Evolutionary conservation across 2,113 vertebrate species (phyloP), one percentile per base, ranked within the genome.

Genomic region (Xiphophorus couchianus): DNA sequence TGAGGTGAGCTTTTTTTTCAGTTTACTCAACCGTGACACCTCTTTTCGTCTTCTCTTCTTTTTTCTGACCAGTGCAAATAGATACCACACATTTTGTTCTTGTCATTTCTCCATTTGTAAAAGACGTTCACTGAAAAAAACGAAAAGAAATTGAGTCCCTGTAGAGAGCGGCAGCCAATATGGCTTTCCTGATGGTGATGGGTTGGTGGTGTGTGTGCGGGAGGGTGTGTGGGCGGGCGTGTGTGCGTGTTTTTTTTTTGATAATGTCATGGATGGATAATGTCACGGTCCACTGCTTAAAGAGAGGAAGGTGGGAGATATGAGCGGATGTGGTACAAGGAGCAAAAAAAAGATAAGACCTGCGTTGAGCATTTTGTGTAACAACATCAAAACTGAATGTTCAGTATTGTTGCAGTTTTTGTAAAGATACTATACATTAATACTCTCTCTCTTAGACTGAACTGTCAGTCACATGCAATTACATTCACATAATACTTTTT

Each of bases 31-130:
- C 77, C 71, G 63, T 78, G 73, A 62, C 81, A 30, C 27, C 33
- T 22, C 17, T 69, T 13, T 29, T 60, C 58, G 29, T 48, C 70
- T 63, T 44, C 25, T 44, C 70, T 61, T 44, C 70, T 63, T 42
- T n/a, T 25, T 48, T 33, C 51, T 13, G 28, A 62, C 61, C 62
- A 10, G 64, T 73, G 37, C 80, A 85, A 88, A 89, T 66, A 73
- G 81, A 87, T 28, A 58, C 68, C 77, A 73, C 81, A 66, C 81
- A 89, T 91, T 88, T 90, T 81, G 87, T 80, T 83, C 86, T 71
- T 84, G 83, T 87, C 89, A 88, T 91, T 88, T 85, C 73, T 76
- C 76, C 63, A 85, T 86, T 90, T 89, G 78, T 48, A 60, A 44
- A 48, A 87, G 87, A 89, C 62, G 51, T 71, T 82, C 81, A 73